Evolutionary conservation across 1,140 invertebrate species (phyloP), one percentile per base, ranked within the genome.

Genomic region (Gonatopus flavifemur): DNA sequence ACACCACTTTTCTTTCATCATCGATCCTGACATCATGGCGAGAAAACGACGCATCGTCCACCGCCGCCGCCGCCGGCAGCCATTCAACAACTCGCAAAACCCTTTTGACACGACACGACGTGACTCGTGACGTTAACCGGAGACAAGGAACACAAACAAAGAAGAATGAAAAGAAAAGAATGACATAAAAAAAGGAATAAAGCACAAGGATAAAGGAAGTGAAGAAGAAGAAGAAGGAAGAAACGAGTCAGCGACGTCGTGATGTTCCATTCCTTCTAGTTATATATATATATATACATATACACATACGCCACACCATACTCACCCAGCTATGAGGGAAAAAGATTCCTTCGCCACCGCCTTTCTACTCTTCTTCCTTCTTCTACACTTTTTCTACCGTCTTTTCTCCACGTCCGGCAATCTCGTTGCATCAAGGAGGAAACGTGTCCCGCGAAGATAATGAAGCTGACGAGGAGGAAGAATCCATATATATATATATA

Each of bases 61-160:
- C 44, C 49, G 53, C 53, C 59, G 65, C 62, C 45, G 60, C 64
- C 56, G 51, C 44, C 49, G 53, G 55, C 59, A 66, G 64, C 45
- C 62, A 65, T 65, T 55, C 63, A 54, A 51, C 39, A 45, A 37
- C 47, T 67, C 58, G 62, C 62, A 67, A 65, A 69, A 65, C 66
- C 66, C 60, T 67, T 57, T 62, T 57, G 62, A 63, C 62, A 59
- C 62, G 56, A 66, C 66, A 62, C 62, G 56, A 66, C 66, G 64
- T 67, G 66, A 69, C 66, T 67, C 61, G 66, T 60, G 55, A 67
- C 57, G 60, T 67, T 68, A 67, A 69, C 62, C 58, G 52, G 56
- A 52, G 61, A 53, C 52, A 48, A 37, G 30, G 47, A 51, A 55
- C 42, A 22, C 28, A 42, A 38, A 33, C 35, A 48, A 31, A 30